These are phyloP conservation scores for Phenganax marumi DNA, from an alignment of 92 coral and sea anemone species.

Conservation along the genomic window DNA sequence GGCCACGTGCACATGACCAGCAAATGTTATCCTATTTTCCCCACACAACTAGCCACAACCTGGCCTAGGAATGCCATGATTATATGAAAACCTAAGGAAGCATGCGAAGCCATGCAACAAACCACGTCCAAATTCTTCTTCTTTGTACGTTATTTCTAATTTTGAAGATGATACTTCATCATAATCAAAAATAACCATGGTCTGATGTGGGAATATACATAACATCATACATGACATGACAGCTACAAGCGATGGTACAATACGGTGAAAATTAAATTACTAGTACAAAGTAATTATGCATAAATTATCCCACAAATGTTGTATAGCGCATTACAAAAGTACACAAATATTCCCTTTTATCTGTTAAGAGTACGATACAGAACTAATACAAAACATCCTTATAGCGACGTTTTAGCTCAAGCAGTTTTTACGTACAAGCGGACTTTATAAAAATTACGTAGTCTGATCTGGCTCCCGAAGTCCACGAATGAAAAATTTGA, in stretches of 20 bases:
- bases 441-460: not conserved
- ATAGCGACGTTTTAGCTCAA: not conserved
- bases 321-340: not conserved
- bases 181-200: not conserved
- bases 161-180: not conserved
- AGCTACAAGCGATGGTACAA: not conserved
- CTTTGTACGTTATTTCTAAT: not conserved
- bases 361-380: not conserved
- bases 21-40: too few relatives aligned
- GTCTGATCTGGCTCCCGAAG: not conserved
- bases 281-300: conserved; percentile 2
- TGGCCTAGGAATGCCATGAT: too few relatives aligned
- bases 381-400: not conserved
- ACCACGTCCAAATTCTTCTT: too few relatives aligned
- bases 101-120: too few relatives aligned
- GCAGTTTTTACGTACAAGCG: not conserved
- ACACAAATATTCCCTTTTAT: not conserved
- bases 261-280: not conserved
- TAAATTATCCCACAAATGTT: not conserved
- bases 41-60: too few relatives aligned
- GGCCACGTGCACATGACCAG: too few relatives aligned
- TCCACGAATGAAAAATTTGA: not conserved
- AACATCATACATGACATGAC: too few relatives aligned
- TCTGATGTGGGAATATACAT: not conserved
- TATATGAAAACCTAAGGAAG: too few relatives aligned